phyloP scores from a whole-genome alignment of 2,888 invertebrate genomes.

The Latheticus oryzae region DNA sequence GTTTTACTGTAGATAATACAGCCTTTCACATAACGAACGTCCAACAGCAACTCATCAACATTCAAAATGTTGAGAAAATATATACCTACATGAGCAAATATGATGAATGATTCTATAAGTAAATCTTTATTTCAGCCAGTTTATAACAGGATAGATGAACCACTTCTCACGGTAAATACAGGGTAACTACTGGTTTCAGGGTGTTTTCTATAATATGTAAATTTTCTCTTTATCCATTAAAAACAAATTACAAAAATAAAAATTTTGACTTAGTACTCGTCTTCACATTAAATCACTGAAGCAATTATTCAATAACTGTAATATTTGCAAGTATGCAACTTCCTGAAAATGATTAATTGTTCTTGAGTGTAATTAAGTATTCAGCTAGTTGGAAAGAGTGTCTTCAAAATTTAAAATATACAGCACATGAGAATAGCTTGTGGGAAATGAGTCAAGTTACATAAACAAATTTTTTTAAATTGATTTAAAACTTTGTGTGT shows the following conservation, averaged over 20 bases:
- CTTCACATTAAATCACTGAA: constrained; percentile 1
- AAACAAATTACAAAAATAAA: too few relatives aligned
- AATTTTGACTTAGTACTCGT: too few relatives aligned
- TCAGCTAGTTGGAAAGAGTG: constrained; percentile 6
- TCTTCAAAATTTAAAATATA: constrained; percentile 4
- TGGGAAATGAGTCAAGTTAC: constrained; percentile 4
- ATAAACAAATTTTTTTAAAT: too few relatives aligned
- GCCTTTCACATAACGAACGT: constrained; percentile 11
- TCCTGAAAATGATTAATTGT: constrained; percentile 17
- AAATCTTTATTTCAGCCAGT: constrained; percentile 11
- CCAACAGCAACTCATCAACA: constrained; percentile 23
- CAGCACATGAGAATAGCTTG: neutral
- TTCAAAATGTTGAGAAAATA: constrained; percentile 20
- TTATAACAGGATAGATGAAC: constrained; percentile 9
- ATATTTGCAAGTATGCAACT: constrained; percentile 6
- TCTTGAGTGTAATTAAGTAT: constrained; percentile 6
- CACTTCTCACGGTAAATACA: constrained; percentile 9
- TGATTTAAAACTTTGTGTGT: too few relatives aligned
- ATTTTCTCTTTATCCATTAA: neutral
- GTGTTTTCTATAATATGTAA: neutral
- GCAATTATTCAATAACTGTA: constrained; percentile 15
- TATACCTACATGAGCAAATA: constrained; percentile 12
- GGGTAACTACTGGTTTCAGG: constrained; percentile 1
- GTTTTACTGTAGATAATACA: constrained; percentile 5
- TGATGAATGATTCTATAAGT: constrained; percentile 18